phyloP scores from a whole-genome alignment of 2,797 vertebrate species.

The Melanotaenia boesemani region DNA sequence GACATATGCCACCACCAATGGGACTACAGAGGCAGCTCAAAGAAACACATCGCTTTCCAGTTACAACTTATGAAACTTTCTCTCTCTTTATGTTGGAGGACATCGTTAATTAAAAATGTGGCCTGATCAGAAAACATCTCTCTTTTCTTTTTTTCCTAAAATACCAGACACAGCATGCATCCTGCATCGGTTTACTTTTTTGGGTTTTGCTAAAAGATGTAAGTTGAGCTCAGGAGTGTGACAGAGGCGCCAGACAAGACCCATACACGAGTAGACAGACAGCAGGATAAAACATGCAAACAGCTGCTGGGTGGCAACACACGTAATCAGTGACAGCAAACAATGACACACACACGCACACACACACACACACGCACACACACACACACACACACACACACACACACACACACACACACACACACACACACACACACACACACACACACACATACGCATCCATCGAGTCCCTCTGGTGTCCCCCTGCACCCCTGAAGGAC shows the following conservation, averaged over 20 bases:
- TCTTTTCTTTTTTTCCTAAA: neutral
- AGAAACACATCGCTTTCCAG: neutral
- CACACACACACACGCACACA: too few species aligned
- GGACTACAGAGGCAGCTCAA: conserved; percentile 22
- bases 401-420: too few species aligned
- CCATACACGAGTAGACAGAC: conserved; percentile 45
- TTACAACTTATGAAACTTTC: conserved; percentile 1
- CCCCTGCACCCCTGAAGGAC: conserved; percentile 55
- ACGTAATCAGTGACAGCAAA: conserved; percentile 70
- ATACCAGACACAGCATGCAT: neutral
- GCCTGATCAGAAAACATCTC: neutral
- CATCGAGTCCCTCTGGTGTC: conserved; percentile 63
- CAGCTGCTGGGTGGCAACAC: conserved; percentile 78
- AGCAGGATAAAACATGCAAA: conserved; percentile 75
- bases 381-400: too few species aligned
- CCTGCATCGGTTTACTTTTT: neutral
- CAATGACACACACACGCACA: conserved; percentile 72
- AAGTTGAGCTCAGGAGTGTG: conserved; percentile 36
- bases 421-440: too few species aligned
- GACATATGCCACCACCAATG: conserved; percentile 76
- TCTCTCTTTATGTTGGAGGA: conserved; percentile 1
- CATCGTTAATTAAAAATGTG: neutral
- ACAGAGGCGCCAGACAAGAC: conserved; percentile 60
- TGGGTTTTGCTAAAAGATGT: neutral
- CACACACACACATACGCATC: too few species aligned